phyloP scores from a whole-genome alignment of 2,888 invertebrate genomes.

The Drosophila rellima region DNA sequence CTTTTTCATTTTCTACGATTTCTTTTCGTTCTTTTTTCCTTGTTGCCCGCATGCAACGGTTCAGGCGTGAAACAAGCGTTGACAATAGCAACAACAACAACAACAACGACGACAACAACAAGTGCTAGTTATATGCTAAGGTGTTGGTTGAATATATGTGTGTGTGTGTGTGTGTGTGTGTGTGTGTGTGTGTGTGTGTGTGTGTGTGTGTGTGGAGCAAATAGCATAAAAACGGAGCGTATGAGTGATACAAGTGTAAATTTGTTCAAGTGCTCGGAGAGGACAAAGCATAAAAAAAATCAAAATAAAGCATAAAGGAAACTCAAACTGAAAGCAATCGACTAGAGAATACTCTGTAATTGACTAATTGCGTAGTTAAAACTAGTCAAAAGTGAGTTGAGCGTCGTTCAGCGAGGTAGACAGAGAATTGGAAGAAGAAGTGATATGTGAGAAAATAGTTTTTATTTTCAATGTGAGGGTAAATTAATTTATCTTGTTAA shows the following conservation, averaged over 20 bases:
- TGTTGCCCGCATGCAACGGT: slow-evolving; percentile 48
- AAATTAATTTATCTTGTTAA: too few relatives aligned
- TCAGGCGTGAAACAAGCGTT: slow-evolving; percentile 65
- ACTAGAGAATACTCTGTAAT: slow-evolving; percentile 37
- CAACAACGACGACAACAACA: slow-evolving; percentile 23
- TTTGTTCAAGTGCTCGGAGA: slow-evolving; percentile 71
- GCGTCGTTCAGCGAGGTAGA: too few relatives aligned
- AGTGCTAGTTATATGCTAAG: slow-evolving; percentile 27
- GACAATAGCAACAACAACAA: slow-evolving; percentile 49
- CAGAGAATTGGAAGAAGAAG: neutral
- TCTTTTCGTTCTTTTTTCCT: slow-evolving; percentile 21
- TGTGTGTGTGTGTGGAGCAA: slow-evolving; percentile 19
- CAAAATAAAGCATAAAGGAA: neutral
- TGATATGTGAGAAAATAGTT: too few relatives aligned
- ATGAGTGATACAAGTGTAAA: slow-evolving; percentile 80
- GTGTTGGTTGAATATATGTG: too few relatives aligned
- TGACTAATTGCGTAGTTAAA: too few relatives aligned
- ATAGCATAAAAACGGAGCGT: slow-evolving; percentile 60
- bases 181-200: slow-evolving; percentile 6
- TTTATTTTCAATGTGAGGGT: too few relatives aligned
- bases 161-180: neutral
- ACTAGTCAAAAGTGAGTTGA: neutral
- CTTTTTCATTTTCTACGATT: slow-evolving; percentile 20
- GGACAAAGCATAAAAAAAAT: slow-evolving; percentile 50
- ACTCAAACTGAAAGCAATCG: neutral